A percentile compares a stretch with the other conserved stretches of the same genome.
phyloP scores from a whole-genome alignment of 53 echinoderm and acorn worm species.

The Hippasteria phrygiana region DNA sequence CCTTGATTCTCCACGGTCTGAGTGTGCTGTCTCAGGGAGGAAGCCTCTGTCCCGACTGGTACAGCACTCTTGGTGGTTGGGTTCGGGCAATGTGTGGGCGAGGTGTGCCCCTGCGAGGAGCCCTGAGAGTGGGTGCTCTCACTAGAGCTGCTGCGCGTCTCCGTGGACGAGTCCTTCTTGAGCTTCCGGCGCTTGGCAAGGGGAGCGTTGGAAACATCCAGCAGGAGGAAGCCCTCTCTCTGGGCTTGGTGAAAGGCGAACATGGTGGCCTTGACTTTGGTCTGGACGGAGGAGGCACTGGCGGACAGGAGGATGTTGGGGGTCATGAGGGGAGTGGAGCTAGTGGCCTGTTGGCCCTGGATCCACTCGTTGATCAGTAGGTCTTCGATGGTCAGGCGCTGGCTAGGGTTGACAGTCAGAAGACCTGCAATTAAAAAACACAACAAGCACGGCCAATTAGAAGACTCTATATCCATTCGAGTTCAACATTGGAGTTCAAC shows the following conservation, averaged over 20 bases:
- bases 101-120: conserved; percentile 72
- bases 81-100: conserved; percentile 46
- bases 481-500: neutral
- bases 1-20: neutral
- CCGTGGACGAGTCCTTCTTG: conserved; percentile 97
- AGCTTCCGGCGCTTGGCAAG: conserved; percentile 95
- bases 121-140: conserved; percentile 92
- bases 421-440: conserved; percentile 78
- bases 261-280: conserved; percentile 93
- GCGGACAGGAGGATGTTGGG: conserved; percentile 86
- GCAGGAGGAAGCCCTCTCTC: conserved; percentile 89
- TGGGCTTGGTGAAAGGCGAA: conserved; percentile 95
- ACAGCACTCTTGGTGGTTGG: conserved; percentile 28
- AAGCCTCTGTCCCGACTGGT: neutral
- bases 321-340: conserved; percentile 97
- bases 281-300: conserved; percentile 79
- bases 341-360: conserved; percentile 83
- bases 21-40: neutral
- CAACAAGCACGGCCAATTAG: neutral
- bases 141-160: conserved; percentile 96
- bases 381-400: conserved; percentile 85
- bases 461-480: too few relatives aligned
- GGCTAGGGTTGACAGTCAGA: conserved; percentile 85
- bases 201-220: conserved; percentile 97
- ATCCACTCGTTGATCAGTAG: conserved; percentile 93